Base-by-base conservation (phyloP, 2,113 vertebrate genomes). In the Ciconia maguari region DNA sequence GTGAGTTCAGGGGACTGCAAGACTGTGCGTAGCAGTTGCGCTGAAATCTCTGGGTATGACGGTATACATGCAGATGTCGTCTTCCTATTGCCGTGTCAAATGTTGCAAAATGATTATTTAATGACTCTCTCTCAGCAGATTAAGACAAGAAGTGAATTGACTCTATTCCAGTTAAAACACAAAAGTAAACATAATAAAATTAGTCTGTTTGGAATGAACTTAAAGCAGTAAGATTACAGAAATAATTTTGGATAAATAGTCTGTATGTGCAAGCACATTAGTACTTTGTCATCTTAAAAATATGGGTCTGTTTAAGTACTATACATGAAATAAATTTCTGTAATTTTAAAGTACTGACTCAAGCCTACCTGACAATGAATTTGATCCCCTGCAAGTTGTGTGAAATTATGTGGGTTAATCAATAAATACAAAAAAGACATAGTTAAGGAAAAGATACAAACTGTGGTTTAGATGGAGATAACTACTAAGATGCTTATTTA, bases 31-130 rank as follows among this genome's bases (percentile, higher is more conserved):
- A 16, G 61, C 61, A 49, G 36, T 15, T 30, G 5, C 14, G 48
- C 34, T 34, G 76, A 24, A 51, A 48, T 26, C 41, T 51, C 55
- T 55, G 26, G 48, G 57, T 9, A 7, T 29, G 42, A 24, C 36
- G 20, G 6, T 16, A 11, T 1, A 10, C 3, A 0, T 20, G 46
- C 57, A 90, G 41, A 4, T 25, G 5, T 2, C 51, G 10, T 24
- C 38, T 65, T 60, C 5, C 6, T 19, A 16, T 2, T 13, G 5
- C 15, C 24, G 62, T 52, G 30, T 41, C 41, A 55, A 61, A 38
- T 29, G 18, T 1, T 74, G 24, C 61, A 34, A 30, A 79, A 21
- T 19, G 6, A 25, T 46, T 19, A 2, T 76, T 76, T 32, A 57
- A 36, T n/a, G n/a, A 3, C 26, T 38, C 17, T 71, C 25, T 11